Base-by-base conservation (phyloP, 2,113 vertebrate species). In the Anarrhichthys ocellatus region DNA sequence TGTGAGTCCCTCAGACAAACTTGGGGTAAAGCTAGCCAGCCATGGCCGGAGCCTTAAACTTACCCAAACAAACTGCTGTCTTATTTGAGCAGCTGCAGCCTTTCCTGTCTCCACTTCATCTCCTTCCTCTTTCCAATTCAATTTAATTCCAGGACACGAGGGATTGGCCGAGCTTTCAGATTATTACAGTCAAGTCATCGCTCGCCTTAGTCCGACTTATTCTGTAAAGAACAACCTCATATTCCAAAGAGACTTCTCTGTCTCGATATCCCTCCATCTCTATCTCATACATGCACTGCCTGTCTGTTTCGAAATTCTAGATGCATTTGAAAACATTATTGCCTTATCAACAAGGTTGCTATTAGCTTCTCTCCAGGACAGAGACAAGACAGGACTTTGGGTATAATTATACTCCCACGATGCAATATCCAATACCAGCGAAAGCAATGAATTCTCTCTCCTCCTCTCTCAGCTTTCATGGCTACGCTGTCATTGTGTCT, bases 401-500 rank as follows among this genome's bases (percentile, higher is more conserved):
- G 29, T 82, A 32, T 85, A 76, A 83, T 87, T 81, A 80, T 63
- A 80, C 24, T 81, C 65, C 73, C 58, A 75, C 17, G 0, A 61
- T 81, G 71, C 34, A 78, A 71, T 79, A 83, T 76, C 56, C 36
- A 76, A 7, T 24, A 68, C 32, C 5, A 50, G 18, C 56, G n/a
- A 81, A 72, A 48, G 73, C 50, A 63, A 76, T 64, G 62, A 69
- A 59, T 52, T 65, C 2, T 65, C 62, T 59, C 4, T 44, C 36
- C 32, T 32, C 32, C 32, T 3, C 32, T 32, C 61, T 61, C 75
- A 46, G 46, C 62, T 76, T 40, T 58, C 17, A 54, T 24, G 11
- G 15, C 36, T 71, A 65, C 24, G 13, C 11, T 52, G 11, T 24
- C 5, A 1, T 62, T 58, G 40, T 15, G 46, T 59, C 27, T 59